Conservation (phyloP, 2,888 invertebrate genomes). For the Agonopterix alstromeriana region DNA sequence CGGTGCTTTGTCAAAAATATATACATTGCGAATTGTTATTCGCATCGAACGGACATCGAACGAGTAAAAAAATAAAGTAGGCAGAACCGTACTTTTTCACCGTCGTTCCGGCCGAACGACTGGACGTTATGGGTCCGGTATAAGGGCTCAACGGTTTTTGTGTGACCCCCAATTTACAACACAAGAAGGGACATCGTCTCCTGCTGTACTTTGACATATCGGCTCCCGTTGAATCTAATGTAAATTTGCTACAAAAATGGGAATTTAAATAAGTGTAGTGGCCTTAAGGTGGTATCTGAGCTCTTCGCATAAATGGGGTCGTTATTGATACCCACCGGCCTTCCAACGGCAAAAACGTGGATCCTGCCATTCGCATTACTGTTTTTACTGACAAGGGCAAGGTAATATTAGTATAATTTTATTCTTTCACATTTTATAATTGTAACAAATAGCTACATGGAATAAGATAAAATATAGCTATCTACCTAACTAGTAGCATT, state of each 20-base stretch:
- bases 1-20: slow-evolving; percentile 42
- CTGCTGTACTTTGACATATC: slow-evolving; percentile 60
- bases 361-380: background rate
- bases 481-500: no score
- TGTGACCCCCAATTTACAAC: slow-evolving; percentile 74
- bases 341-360: slow-evolving; percentile 46
- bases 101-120: slow-evolving; percentile 53
- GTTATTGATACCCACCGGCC: slow-evolving; percentile 58
- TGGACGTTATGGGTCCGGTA: slow-evolving; percentile 67
- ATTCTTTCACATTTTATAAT: no score
- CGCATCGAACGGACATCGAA: slow-evolving; percentile 54
- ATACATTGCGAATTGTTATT: slow-evolving; percentile 55
- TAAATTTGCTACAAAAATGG: slow-evolving; percentile 73
- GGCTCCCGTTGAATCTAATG: slow-evolving; percentile 64
- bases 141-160: slow-evolving; percentile 73
- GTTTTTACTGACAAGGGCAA: background rate
- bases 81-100: slow-evolving; percentile 52
- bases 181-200: slow-evolving; percentile 60
- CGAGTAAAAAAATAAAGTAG: slow-evolving; percentile 46
- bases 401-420: no score
- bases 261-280: slow-evolving; percentile 73
- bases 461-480: no score
- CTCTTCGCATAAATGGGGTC: slow-evolving; percentile 58
- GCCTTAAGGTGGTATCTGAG: slow-evolving; percentile 31
- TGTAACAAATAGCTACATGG: no score